These are phyloP conservation scores for Ecliptopera silaceata DNA, from an alignment of 2,888 invertebrate species.

Conservation along the genomic window DNA sequence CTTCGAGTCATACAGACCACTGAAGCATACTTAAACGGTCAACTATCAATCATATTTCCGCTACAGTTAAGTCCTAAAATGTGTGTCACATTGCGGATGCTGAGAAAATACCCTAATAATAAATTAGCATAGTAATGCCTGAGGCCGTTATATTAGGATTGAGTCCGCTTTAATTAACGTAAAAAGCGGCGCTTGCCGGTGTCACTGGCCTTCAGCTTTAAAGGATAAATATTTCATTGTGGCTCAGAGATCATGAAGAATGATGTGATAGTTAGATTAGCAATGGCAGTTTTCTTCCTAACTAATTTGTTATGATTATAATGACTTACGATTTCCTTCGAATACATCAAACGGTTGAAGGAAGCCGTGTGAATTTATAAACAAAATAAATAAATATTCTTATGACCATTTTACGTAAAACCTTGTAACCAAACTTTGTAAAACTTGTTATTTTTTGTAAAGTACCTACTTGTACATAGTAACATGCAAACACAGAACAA, in stretches of 20 bases:
- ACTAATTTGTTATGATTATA: slow-evolving; percentile 15
- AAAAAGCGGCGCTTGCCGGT: slow-evolving; percentile 66
- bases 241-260: slow-evolving; percentile 31
- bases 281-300: slow-evolving; percentile 24
- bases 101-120: slow-evolving; percentile 79
- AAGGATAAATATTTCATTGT: slow-evolving; percentile 46
- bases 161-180: slow-evolving; percentile 75
- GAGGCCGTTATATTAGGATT: slow-evolving; percentile 76
- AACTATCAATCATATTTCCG: slow-evolving; percentile 80
- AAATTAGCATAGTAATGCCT: slow-evolving; percentile 80
- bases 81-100: slow-evolving; percentile 80
- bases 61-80: slow-evolving; percentile 79
- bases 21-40: slow-evolving; percentile 68
- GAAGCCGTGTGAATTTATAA: too few relatives aligned
- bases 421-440: too few relatives aligned
- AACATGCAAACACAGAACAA: too few relatives aligned
- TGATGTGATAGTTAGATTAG: slow-evolving; percentile 21
- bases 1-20: slow-evolving; percentile 46
- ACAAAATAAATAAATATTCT: too few relatives aligned
- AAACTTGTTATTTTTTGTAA: too few relatives aligned
- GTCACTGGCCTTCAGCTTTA: slow-evolving; percentile 69
- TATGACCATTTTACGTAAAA: too few relatives aligned
- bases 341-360: slow-evolving; percentile 18
- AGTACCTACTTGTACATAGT: too few relatives aligned
- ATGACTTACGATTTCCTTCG: slow-evolving; percentile 18